Conservation (phyloP, 1,140 invertebrate genomes). For the Proctacanthus coquilletti region DNA sequence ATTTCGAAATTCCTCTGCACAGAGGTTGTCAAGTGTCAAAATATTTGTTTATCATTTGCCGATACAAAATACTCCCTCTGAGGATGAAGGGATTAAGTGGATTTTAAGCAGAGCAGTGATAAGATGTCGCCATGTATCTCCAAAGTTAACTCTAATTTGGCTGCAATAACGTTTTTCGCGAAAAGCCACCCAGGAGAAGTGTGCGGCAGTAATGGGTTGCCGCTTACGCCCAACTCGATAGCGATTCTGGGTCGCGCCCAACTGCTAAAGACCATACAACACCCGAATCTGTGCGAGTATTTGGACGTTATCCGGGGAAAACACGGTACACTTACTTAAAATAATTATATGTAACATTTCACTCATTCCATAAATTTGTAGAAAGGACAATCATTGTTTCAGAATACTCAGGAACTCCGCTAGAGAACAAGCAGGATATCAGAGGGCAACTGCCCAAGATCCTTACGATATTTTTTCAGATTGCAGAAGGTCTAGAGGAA, state of each 20-base stretch:
- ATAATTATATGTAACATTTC: background rate
- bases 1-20: too few species aligned
- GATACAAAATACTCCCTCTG: too few species aligned
- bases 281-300: constrained; percentile 74
- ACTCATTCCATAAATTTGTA: constrained; percentile 29
- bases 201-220: constrained; percentile 89
- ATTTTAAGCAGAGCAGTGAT: too few species aligned
- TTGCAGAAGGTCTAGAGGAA: constrained; percentile 55
- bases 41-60: too few species aligned
- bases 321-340: constrained; percentile 54
- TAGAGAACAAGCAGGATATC: constrained; percentile 29
- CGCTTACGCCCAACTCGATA: constrained; percentile 90
- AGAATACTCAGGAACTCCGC: constrained; percentile 61
- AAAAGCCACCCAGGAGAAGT: constrained; percentile 77
- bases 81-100: too few species aligned
- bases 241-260: constrained; percentile 83
- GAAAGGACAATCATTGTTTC: constrained; percentile 80
- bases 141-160: constrained; percentile 37
- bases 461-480: constrained; percentile 35
- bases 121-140: constrained; percentile 2
- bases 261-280: constrained; percentile 59
- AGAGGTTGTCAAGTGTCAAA: too few species aligned
- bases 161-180: constrained; percentile 80
- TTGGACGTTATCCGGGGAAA: constrained; percentile 83
- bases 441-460: too few species aligned